Evolutionary conservation across 2,113 vertebrate genomes (phyloP), one percentile per base, ranked within the genome.

Genomic region (Pomatorhinus ruficollis): DNA sequence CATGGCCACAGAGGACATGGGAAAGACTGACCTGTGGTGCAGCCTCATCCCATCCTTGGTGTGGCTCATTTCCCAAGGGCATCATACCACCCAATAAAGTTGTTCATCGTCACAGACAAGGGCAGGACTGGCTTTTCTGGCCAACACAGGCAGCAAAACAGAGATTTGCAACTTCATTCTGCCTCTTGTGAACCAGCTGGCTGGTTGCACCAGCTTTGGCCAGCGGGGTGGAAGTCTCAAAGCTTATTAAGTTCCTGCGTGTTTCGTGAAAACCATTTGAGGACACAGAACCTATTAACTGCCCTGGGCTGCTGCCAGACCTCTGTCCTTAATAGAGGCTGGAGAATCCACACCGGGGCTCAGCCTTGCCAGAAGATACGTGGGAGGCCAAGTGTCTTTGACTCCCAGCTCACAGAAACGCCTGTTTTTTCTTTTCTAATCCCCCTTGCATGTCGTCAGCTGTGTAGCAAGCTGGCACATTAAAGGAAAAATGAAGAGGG

Each of bases 261-360:
- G 65, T 80, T 93, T 76, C 0, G 0, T 69, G 65, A 47, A 82
- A 96, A 75, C 31, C 57, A 23, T 68, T 68, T 52, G 78, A 95
- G 53, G 84, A 90, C 81, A 69, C 42, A 76, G 74, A 92, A 83
- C 61, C 44, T 61, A 85, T 76, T 83, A 94, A 76, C 4, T 45
- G 49, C 75, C 57, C 81, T 79, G 70, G 74, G 70, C 78, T 94
- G 78, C 78, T 87, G 78, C 82, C 94, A 91, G 94, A 72, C 74
- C 78, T 81, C 72, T 35, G 8, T 81, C 77, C 72, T 64, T 79
- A 82, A 53, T 2, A 85, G 90, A 53, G 0, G 5, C 57, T 72
- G 39, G 31, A 89, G 90, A 95, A 89, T 52, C 80, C 86, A 87
- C 71, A 59, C 42, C 1, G 1, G 61, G 79, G 71, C 54, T 89